Evolutionary conservation across 2,888 invertebrate species (phyloP).

Genomic region (Mesodorylaimus sp.): DNA sequence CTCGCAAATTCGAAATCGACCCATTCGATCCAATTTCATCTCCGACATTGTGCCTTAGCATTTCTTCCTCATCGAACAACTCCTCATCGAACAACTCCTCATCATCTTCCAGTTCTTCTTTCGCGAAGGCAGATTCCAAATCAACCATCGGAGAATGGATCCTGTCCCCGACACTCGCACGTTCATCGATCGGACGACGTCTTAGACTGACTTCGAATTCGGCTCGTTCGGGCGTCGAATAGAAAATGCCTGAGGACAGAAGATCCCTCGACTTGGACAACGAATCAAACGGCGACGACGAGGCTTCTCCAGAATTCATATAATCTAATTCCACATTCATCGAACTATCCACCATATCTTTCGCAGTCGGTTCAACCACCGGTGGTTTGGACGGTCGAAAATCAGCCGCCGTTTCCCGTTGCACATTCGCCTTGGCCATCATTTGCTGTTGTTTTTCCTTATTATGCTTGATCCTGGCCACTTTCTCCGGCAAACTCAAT

Average conservation of each 20-base stretch:
- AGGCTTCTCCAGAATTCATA: neutral
- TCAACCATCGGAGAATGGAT: too few relatives aligned
- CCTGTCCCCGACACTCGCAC: neutral
- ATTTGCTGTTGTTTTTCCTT: neutral
- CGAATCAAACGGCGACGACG: neutral
- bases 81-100: neutral
- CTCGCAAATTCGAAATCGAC: too few relatives aligned
- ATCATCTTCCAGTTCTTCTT: neutral
- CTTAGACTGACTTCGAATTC: slow-evolving; percentile 4
- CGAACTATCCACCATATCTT: neutral
- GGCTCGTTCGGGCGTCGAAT: slow-evolving; percentile 3
- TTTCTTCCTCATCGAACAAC: neutral
- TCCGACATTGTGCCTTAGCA: neutral
- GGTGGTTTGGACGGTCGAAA: neutral
- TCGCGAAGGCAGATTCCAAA: neutral
- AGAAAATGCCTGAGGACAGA: neutral
- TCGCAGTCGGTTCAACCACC: neutral
- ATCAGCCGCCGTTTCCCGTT: neutral
- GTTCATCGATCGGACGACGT: neutral
- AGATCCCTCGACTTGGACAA: neutral
- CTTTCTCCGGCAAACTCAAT: slow-evolving; percentile 14
- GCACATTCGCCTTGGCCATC: too few relatives aligned
- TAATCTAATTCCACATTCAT: neutral
- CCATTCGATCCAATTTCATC: too few relatives aligned
- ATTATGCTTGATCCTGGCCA: slow-evolving; percentile 11